These are phyloP conservation scores for Paraescarpia echinospica DNA, from an alignment of 1,140 invertebrate species.

Conservation along the genomic window DNA sequence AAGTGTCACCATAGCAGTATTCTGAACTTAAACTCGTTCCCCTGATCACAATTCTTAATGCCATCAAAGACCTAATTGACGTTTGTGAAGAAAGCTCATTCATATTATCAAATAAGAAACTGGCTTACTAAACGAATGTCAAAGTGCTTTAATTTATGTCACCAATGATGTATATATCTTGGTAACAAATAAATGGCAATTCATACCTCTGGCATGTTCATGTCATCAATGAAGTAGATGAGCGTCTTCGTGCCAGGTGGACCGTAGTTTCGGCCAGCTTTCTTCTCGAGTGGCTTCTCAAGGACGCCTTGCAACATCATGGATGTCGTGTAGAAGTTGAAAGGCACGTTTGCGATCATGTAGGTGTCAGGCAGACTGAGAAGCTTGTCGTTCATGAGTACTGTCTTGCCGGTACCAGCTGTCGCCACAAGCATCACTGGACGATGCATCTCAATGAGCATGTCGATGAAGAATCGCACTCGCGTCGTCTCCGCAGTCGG, in stretches of 20 bases:
- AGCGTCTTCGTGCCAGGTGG: slow-evolving; percentile 91
- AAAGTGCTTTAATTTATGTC: too few species aligned
- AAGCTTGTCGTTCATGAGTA: slow-evolving; percentile 80
- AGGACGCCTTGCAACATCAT: slow-evolving; percentile 94
- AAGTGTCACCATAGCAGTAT: too few species aligned
- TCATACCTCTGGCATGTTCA: slow-evolving; percentile 98
- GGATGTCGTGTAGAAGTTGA: slow-evolving; percentile 95
- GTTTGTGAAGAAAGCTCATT: too few species aligned
- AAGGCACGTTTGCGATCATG: slow-evolving; percentile 87
- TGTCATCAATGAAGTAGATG: slow-evolving; percentile 96
- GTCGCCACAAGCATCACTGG: slow-evolving; percentile 93
- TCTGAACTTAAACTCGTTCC: too few species aligned
- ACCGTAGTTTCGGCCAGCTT: slow-evolving; percentile 92
- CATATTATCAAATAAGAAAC: too few species aligned
- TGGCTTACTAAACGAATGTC: too few species aligned
- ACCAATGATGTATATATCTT: too few species aligned
- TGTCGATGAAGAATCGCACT: slow-evolving; percentile 84
- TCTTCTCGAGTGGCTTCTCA: slow-evolving; percentile 95
- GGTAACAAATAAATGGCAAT: too few species aligned
- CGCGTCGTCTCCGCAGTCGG: slow-evolving; percentile 91
- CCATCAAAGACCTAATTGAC: too few species aligned
- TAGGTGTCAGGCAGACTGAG: slow-evolving; percentile 79
- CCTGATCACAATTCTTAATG: too few species aligned
- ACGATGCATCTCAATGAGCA: slow-evolving; percentile 82
- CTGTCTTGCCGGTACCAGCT: slow-evolving; percentile 66